Evolutionary conservation across 2,888 invertebrate species (phyloP).

Genomic region (Camptogramma bilineatum): DNA sequence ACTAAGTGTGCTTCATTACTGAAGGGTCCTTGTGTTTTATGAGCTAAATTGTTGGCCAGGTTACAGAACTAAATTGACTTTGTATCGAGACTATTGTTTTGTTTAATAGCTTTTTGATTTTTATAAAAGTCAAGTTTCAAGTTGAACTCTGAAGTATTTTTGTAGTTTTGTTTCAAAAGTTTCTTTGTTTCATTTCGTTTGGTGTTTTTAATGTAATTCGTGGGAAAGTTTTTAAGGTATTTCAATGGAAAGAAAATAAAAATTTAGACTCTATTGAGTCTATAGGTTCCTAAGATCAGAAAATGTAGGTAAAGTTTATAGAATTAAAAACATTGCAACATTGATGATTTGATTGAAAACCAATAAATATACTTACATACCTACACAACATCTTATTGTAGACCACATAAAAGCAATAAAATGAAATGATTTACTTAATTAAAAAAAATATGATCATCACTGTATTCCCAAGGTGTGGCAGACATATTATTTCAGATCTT

Average conservation of each 20-base stretch:
- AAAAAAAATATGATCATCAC: no score
- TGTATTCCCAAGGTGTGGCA: no score
- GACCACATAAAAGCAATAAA: no score
- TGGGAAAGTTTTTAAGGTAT: conserved; percentile 19
- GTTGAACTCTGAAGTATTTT: conserved; percentile 7
- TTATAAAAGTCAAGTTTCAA: conserved; percentile 16
- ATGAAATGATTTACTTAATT: no score
- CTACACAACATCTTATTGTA: no score
- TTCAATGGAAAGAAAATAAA: not conserved
- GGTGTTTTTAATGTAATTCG: conserved; percentile 24
- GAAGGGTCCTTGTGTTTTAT: conserved; percentile 51
- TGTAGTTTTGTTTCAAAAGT: conserved; percentile 23
- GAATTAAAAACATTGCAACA: no score
- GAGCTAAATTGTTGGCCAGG: conserved; percentile 28
- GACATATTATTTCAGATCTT: no score
- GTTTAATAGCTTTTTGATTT: conserved; percentile 35
- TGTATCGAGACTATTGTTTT: conserved; percentile 40
- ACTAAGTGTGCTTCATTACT: conserved; percentile 60
- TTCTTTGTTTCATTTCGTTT: not conserved
- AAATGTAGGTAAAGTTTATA: no score
- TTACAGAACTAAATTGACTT: conserved; percentile 43
- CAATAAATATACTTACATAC: no score
- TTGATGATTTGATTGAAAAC: no score
- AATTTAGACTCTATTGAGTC: not conserved
- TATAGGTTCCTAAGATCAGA: no score